Percentiles rank a stretch among this genome's conserved stretches.
Evolutionary conservation across 2,113 vertebrate species (phyloP).

Genomic region (Chloroceryle aenea): DNA sequence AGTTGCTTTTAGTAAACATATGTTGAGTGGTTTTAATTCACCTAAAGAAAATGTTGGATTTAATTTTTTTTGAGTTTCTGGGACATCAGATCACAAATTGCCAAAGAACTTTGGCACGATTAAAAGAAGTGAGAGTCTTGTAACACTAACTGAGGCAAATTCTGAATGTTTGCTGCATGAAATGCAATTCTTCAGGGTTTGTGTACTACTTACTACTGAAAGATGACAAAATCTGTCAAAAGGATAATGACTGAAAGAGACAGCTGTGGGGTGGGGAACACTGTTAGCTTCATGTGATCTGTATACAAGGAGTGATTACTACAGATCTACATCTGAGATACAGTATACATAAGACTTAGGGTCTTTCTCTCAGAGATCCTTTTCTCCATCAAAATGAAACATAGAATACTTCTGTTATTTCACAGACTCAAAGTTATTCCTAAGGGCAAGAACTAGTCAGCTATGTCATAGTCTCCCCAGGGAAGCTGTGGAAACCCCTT

Average conservation of each 20-base stretch:
- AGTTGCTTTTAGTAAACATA: constrained; percentile 7
- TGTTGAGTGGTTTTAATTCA: constrained; percentile 36
- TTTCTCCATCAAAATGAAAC: not conserved
- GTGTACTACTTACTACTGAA: not conserved
- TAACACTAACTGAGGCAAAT: constrained; percentile 20
- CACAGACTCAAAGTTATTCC: constrained; percentile 4
- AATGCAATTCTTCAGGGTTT: constrained; percentile 22
- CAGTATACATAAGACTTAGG: not conserved
- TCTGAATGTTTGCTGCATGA: not conserved
- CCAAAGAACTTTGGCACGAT: constrained; percentile 14
- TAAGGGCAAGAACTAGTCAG: not conserved
- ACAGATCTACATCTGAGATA: not conserved
- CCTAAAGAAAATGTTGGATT: constrained; percentile 29
- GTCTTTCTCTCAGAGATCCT: not conserved
- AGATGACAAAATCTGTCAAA: constrained; percentile 41
- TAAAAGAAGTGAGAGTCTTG: not conserved
- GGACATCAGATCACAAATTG: constrained; percentile 25
- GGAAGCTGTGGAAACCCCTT: constrained; percentile 46
- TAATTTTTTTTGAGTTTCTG: constrained; percentile 23
- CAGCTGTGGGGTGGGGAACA: constrained; percentile 49
- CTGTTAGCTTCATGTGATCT: constrained; percentile 3
- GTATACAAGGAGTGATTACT: not conserved
- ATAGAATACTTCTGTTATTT: not conserved
- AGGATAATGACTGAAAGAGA: constrained; percentile 9
- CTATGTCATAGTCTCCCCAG: constrained; percentile 15